Evolutionary conservation across 2,113 vertebrate genomes (phyloP).

Genomic region (Notiomystis cincta): DNA sequence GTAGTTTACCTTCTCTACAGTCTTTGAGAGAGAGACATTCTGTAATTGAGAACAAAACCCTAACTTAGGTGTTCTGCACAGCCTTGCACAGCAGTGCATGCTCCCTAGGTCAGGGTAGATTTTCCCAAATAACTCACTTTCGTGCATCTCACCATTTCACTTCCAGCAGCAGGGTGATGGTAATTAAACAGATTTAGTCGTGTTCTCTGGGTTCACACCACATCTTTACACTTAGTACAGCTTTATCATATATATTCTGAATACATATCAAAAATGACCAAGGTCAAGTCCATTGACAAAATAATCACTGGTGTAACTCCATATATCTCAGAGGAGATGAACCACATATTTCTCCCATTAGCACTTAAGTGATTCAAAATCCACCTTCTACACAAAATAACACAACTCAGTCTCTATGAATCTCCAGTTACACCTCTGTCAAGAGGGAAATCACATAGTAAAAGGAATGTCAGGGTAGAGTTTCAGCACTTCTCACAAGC

Average conservation of each 20-base stretch:
- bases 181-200: neutral
- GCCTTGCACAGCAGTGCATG: neutral
- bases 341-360: neutral
- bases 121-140: neutral
- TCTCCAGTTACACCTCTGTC: neutral
- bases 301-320: neutral
- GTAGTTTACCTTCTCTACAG: neutral
- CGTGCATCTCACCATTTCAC: neutral
- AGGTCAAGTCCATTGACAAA: neutral
- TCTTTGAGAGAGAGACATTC: neutral
- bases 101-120: neutral
- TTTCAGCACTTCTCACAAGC: neutral
- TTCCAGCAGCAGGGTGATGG: neutral
- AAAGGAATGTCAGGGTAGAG: neutral
- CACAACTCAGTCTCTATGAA: neutral
- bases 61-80: neutral
- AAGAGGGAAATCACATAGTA: neutral
- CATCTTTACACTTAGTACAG: neutral
- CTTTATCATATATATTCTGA: neutral
- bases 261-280: neutral
- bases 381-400: neutral
- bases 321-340: neutral
- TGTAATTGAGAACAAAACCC: neutral
- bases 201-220: neutral
- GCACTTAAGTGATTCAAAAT: neutral